These are phyloP conservation scores for Micropoecilia bifurca DNA, from an alignment of 2,797 vertebrate species.

Conservation along the genomic window DNA sequence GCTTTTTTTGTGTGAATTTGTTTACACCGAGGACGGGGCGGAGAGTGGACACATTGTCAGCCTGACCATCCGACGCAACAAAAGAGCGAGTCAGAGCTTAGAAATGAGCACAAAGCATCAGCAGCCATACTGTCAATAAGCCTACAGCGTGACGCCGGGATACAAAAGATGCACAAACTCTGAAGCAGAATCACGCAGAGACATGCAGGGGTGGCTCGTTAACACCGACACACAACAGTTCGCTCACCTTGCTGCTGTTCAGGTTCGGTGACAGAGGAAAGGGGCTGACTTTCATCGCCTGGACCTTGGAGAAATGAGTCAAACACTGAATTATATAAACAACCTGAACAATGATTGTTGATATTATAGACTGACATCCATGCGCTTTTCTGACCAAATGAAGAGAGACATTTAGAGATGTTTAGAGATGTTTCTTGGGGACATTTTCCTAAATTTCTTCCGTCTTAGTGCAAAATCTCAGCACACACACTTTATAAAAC, in stretches of 20 bases:
- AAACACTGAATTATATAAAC: constrained; percentile 25
- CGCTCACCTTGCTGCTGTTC: constrained; percentile 85
- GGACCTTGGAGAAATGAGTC: constrained; percentile 77
- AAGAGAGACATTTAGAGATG: background rate
- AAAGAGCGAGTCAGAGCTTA: constrained; percentile 46
- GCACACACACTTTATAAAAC: background rate
- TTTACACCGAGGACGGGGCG: constrained; percentile 46
- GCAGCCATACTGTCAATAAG: constrained; percentile 51
- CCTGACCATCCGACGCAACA: constrained; percentile 38
- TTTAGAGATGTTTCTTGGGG: background rate
- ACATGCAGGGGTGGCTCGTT: constrained; percentile 36
- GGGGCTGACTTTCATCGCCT: constrained; percentile 87
- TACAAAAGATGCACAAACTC: constrained; percentile 48
- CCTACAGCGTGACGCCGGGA: constrained; percentile 18
- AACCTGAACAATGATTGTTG: background rate
- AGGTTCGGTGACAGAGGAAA: constrained; percentile 87
- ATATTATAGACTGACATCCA: background rate
- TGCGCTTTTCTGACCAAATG: background rate
- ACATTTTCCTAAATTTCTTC: background rate
- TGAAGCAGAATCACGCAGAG: constrained; percentile 30
- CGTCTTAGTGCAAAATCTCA: background rate
- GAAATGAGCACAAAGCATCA: constrained; percentile 44
- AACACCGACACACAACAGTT: background rate
- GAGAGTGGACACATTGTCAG: constrained; percentile 45
- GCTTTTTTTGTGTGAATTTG: constrained; percentile 10